Percentiles rank a stretch among this genome's conserved stretches.
phyloP scores from a whole-genome alignment of 2,888 invertebrate species.

The Lithophane semibrunnea region DNA sequence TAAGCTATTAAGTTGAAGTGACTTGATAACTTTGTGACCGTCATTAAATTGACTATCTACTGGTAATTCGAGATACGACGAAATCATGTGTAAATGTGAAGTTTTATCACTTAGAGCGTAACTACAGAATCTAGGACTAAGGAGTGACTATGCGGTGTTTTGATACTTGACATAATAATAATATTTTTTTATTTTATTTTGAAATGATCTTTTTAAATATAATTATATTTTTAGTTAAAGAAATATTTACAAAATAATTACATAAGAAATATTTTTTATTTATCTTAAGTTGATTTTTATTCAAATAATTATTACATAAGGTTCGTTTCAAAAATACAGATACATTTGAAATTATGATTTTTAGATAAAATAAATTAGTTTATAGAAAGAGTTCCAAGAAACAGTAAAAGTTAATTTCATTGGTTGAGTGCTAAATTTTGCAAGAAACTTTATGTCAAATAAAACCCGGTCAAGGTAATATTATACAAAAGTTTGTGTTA shows the following conservation, averaged over 20 bases:
- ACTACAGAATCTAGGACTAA: not conserved
- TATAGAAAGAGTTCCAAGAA: not conserved
- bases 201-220: too few relatives aligned
- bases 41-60: slow-evolving; percentile 38
- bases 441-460: not conserved
- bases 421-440: not conserved
- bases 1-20: slow-evolving; percentile 33
- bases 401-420: slow-evolving; percentile 6
- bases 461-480: not conserved
- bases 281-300: not conserved
- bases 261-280: too few relatives aligned
- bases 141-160: slow-evolving; percentile 20
- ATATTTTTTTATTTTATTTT: too few relatives aligned
- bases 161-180: slow-evolving; percentile 30
- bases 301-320: not conserved
- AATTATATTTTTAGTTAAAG: too few relatives aligned
- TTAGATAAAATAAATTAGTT: not conserved
- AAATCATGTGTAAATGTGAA: slow-evolving; percentile 29
- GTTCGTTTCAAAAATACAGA: not conserved
- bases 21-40: slow-evolving; percentile 37
- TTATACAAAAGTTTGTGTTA: slow-evolving; percentile 25
- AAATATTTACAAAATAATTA: too few relatives aligned
- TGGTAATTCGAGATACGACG: slow-evolving; percentile 21
- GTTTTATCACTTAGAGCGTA: slow-evolving; percentile 13
- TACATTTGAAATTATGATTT: not conserved